Percentiles rank a stretch among this genome's conserved stretches.
phyloP scores from a whole-genome alignment of 2,113 vertebrate genomes.

The Rhabdomys dilectus region DNA sequence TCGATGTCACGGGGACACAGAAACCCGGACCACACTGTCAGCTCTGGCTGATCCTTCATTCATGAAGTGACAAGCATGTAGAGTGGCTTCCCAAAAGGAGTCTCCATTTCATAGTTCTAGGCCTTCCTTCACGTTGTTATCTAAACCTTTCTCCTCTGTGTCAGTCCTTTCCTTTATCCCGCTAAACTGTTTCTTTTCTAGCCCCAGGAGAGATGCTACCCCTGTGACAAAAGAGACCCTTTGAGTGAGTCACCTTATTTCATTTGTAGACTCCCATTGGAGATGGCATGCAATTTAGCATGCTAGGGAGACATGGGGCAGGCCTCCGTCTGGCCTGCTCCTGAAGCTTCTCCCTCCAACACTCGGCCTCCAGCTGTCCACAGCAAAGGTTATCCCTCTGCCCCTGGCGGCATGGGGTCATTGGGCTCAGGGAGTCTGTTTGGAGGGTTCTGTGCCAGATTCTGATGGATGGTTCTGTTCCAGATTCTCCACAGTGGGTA shows the following conservation, averaged over 20 bases:
- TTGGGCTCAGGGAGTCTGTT: neutral
- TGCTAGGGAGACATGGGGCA: neutral
- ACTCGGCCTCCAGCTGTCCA: accelerated
- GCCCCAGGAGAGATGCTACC: neutral
- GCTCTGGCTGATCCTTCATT: neutral
- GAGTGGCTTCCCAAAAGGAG: neutral
- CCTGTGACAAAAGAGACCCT: accelerated
- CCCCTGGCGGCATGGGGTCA: accelerated
- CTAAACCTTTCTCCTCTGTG: neutral
- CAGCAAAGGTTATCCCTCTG: neutral
- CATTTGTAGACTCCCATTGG: accelerated
- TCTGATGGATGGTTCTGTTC: neutral
- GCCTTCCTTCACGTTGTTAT: neutral
- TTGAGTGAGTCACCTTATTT: neutral
- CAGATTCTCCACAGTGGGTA: accelerated
- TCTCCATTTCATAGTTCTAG: neutral
- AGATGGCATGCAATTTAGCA: no score
- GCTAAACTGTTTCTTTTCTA: neutral
- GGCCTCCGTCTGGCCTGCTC: accelerated
- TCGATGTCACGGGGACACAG: neutral
- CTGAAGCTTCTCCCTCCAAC: accelerated
- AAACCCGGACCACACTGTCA: no score
- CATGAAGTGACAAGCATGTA: neutral
- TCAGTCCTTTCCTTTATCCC: neutral
- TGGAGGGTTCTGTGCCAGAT: neutral